A percentile compares a stretch with the other conserved stretches of the same genome.
phyloP scores from a whole-genome alignment of 2,113 vertebrate species.

The Chaenocephalus aceratus region DNA sequence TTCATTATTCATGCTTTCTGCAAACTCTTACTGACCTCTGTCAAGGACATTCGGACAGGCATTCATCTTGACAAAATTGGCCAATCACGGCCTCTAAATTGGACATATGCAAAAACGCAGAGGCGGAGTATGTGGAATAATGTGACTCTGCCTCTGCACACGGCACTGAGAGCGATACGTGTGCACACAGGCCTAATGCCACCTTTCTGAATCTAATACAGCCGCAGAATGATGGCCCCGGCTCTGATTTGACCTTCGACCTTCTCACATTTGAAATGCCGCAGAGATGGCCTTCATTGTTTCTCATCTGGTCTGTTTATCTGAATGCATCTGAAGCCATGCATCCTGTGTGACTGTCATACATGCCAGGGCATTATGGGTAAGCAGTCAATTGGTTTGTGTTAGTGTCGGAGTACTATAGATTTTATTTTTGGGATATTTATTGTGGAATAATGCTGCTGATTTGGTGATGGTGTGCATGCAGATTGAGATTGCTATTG shows the following conservation, averaged over 20 bases:
- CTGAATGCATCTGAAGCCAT: constrained; percentile 7
- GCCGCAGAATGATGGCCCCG: constrained; percentile 6
- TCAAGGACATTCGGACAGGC: constrained; percentile 72
- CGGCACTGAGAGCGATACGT: constrained; percentile 17
- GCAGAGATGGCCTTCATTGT: neutral
- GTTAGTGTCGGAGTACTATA: too few species aligned
- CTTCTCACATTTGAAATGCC: constrained; percentile 51
- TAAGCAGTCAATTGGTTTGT: neutral
- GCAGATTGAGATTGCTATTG: neutral
- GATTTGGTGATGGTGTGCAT: too few species aligned
- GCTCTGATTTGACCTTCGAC: constrained; percentile 43
- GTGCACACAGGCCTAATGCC: constrained; percentile 40
- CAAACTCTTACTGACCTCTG: constrained; percentile 71
- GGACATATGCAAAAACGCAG: constrained; percentile 65
- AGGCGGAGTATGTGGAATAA: constrained; percentile 46
- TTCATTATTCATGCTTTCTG: constrained; percentile 75
- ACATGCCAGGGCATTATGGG: neutral
- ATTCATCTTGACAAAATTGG: constrained; percentile 72
- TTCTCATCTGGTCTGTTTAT: constrained; percentile 3
- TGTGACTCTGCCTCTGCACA: constrained; percentile 23
- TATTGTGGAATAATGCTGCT: neutral
- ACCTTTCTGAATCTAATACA: constrained; percentile 36
- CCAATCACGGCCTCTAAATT: constrained; percentile 70
- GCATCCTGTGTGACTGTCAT: too few species aligned
- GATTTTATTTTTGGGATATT: too few species aligned